Base-by-base conservation (phyloP, 2,888 invertebrate species). In the Meandrusa payeni region DNA sequence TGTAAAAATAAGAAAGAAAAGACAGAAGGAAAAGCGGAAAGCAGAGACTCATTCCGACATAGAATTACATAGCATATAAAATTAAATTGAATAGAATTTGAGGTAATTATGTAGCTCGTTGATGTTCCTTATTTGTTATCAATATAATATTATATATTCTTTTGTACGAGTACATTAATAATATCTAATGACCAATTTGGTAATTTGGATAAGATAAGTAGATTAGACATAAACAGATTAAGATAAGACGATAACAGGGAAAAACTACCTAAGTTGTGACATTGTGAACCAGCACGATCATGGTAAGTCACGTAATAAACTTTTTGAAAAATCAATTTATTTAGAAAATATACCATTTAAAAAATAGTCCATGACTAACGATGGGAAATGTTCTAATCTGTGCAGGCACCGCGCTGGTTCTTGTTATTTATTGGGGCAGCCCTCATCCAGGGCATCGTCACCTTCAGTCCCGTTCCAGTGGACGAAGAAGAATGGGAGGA, bases 401-500 rank as follows among this genome's bases (percentile, higher is more conserved):
- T 70, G 12, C 50, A 81, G 85, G 66, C 42, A 10, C 46, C 47
- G 46, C 64, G 70, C 69, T 83, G 80, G 82, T 56, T 71, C 11
- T 45, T 46, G 40, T 48, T 78, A 24, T 17, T 78, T 5, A 5
- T 77, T 41, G 78, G 73, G 46, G 51, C 66, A 7, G 60, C 67
- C 55, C 58, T 81, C 0, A 39, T 76, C 2, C 77, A 80, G 57
- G 71, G 76, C 44, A 47, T 53, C 22, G 31, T 69, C 3, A 50
- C 75, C 4, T 54, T 66, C 4, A 77, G 76, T 43, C 85, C 83
- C 0, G 61, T 79, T 6, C 73, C 75, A 7, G 64, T 69, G 3
- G 55, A 68, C 2, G 78, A 78, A 2, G 66, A 78, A 46, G 82
- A 80, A 69, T 82, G 80, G 82, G 59, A 55, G 2, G 57, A 69